Evolutionary conservation across 2,888 invertebrate species (phyloP).

Genomic region (Peribatodes rhomboidaria): DNA sequence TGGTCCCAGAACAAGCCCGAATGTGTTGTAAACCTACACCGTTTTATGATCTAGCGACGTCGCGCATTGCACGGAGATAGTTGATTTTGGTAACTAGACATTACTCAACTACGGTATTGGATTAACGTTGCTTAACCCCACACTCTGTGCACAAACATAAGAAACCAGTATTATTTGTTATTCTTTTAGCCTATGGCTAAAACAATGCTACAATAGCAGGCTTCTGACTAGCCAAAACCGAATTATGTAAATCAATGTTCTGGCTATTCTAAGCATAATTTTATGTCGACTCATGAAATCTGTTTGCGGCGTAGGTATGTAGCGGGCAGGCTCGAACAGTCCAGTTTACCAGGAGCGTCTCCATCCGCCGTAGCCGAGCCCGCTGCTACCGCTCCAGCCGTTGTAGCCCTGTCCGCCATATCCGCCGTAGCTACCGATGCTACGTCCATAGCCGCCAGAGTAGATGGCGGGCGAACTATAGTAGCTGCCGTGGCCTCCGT

Average conservation of each 20-base stretch:
- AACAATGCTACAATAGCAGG: neutral
- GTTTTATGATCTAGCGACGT: conserved; percentile 25
- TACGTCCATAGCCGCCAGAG: too few relatives aligned
- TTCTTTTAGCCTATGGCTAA: neutral
- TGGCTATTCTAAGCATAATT: neutral
- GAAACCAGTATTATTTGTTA: neutral
- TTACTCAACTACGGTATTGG: conserved; percentile 14
- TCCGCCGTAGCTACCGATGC: conserved; percentile 28
- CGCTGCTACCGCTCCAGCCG: conserved; percentile 20
- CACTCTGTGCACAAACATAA: neutral
- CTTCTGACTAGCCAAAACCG: neutral
- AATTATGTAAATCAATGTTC: neutral
- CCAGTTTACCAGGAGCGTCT: neutral
- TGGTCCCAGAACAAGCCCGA: conserved; percentile 1
- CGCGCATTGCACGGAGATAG: conserved; percentile 11
- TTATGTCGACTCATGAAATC: neutral
- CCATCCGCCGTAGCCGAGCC: conserved; percentile 20
- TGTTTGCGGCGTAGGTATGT: too few relatives aligned
- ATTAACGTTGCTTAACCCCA: conserved; percentile 7
- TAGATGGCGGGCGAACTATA: too few relatives aligned
- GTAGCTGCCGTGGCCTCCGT: neutral
- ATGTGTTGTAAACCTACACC: conserved; percentile 12
- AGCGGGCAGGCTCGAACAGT: neutral
- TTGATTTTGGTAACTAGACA: conserved; percentile 33
- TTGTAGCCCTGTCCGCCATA: conserved; percentile 39